Evolutionary conservation across 37 sponge, comb jelly and placozoan genomes (phyloP).

Genomic region (Axinella damicornis): DNA sequence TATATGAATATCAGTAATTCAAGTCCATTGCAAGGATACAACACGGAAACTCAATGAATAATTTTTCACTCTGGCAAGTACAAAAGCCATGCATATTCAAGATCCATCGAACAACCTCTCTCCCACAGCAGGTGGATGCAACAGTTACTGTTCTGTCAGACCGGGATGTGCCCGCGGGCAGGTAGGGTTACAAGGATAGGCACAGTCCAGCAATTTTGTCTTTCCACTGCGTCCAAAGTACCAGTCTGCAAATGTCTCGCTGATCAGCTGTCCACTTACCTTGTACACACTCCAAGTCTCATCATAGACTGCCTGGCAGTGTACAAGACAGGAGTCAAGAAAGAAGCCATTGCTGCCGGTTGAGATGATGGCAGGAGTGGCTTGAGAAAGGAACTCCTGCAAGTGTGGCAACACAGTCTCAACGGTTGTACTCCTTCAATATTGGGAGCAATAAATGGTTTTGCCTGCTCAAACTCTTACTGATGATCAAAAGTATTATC

Average conservation of each 20-base stretch:
- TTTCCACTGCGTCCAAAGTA: conserved; percentile 35
- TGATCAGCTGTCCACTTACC: conserved; percentile 36
- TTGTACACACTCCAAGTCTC: conserved; percentile 51
- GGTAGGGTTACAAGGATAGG: conserved; percentile 45
- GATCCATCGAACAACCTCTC: too few relatives aligned
- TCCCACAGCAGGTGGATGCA: neutral
- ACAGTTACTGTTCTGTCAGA: neutral
- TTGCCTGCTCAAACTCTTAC: too few relatives aligned
- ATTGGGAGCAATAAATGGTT: too few relatives aligned
- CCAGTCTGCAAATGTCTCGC: conserved; percentile 75
- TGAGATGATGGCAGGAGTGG: conserved; percentile 27
- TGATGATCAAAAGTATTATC: too few relatives aligned
- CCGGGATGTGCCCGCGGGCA: neutral
- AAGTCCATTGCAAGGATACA: too few relatives aligned
- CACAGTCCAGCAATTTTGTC: conserved; percentile 19
- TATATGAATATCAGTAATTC: too few relatives aligned
- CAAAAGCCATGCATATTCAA: too few relatives aligned
- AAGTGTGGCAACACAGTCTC: too few relatives aligned
- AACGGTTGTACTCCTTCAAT: too few relatives aligned
- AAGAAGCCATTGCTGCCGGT: conserved; percentile 74
- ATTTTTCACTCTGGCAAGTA: too few relatives aligned
- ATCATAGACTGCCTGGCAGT: conserved; percentile 76
- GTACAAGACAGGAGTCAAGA: conserved; percentile 74
- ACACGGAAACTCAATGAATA: too few relatives aligned
- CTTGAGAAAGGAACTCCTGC: conserved; percentile 40